Conservation (phyloP, 2,888 invertebrate genomes). For the Ophion slaviceki region DNA sequence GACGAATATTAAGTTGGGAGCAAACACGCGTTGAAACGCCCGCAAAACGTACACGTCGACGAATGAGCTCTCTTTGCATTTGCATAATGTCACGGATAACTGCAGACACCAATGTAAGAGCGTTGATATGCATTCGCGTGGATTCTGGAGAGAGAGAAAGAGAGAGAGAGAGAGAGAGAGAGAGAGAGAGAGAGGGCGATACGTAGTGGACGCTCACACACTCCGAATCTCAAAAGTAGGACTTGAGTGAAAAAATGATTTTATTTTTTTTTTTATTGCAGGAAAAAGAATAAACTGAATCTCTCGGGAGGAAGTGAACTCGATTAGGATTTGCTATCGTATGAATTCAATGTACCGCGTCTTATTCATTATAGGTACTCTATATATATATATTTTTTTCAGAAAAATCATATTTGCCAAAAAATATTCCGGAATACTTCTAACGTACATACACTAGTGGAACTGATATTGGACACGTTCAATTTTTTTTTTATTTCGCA, state of each 20-base stretch:
- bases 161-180: constrained; percentile 7
- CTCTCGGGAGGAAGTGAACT: no score
- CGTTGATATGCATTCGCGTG: constrained; percentile 14
- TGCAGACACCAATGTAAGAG: constrained; percentile 37
- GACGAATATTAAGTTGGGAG: constrained; percentile 1
- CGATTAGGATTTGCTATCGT: no score
- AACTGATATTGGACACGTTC: no score
- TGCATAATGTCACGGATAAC: constrained; percentile 57
- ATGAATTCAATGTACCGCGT: no score
- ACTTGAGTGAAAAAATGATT: constrained; percentile 58
- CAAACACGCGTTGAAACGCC: constrained; percentile 5
- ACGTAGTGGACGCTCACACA: constrained; percentile 65
- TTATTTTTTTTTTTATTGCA: constrained; percentile 2
- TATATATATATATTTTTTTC: no score
- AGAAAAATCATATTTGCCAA: no score
- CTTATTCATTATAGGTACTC: no score
- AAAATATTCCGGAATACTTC: no score
- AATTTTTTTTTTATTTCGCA: no score
- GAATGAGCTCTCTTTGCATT: constrained; percentile 45
- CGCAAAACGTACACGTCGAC: constrained; percentile 10
- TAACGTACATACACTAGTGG: no score
- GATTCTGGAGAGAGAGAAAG: not conserved
- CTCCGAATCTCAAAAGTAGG: constrained; percentile 67
- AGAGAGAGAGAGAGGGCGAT: constrained; percentile 33
- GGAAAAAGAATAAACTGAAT: not conserved